phyloP scores from a whole-genome alignment of 2,888 invertebrate species.

The Clivina fossor region DNA sequence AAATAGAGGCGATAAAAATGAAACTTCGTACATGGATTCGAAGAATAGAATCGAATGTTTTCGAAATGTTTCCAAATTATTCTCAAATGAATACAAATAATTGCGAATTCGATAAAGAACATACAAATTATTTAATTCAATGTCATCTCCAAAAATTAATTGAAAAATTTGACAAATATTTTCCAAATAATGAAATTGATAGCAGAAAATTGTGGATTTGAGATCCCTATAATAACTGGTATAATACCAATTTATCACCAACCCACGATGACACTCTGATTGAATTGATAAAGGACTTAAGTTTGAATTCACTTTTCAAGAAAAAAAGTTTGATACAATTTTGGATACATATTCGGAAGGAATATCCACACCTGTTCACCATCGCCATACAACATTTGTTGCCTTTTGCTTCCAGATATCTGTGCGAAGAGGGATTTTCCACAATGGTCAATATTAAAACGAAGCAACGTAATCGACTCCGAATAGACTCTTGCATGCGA shows the following conservation, averaged over 20 bases:
- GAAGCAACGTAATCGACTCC: neutral
- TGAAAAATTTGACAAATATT: neutral
- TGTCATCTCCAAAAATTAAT: neutral
- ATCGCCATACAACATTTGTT: slow-evolving; percentile 1
- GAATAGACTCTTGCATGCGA: slow-evolving; percentile 3
- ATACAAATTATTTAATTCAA: neutral
- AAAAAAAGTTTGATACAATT: neutral
- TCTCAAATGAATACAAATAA: neutral
- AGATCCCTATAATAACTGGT: neutral
- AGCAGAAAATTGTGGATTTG: slow-evolving; percentile 5
- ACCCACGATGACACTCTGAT: slow-evolving; percentile 1
- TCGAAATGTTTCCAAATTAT: neutral
- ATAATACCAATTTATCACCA: slow-evolving; percentile 2
- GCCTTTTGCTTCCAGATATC: neutral
- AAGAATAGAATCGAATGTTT: neutral
- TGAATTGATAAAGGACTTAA: slow-evolving; percentile 4
- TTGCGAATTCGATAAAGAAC: too few relatives aligned
- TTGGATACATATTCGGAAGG: slow-evolving; percentile 2
- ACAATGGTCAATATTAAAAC: slow-evolving; percentile 7
- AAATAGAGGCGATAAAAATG: neutral
- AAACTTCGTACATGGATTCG: too few relatives aligned
- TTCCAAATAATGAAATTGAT: slow-evolving; percentile 4
- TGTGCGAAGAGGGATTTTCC: neutral
- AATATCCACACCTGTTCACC: slow-evolving; percentile 1
- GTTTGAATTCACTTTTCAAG: neutral